A percentile compares a stretch with the other conserved stretches of the same genome.
phyloP scores from a whole-genome alignment of 53 echinoderm and acorn worm species.

The Stichopus horrens region DNA sequence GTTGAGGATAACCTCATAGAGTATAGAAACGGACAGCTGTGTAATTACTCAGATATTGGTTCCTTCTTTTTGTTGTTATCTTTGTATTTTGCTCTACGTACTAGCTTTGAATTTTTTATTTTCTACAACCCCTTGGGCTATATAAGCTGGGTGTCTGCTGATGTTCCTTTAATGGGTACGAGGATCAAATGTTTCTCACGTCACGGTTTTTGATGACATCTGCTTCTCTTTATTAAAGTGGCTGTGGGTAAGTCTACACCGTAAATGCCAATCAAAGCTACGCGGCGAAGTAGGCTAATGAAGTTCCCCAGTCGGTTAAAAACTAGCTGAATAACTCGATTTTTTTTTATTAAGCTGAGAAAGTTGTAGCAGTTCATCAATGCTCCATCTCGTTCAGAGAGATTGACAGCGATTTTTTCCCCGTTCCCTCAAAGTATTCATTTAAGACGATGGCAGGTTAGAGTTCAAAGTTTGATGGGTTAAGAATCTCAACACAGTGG shows the following conservation, averaged over 20 bases:
- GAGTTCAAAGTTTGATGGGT: no score
- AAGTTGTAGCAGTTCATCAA: no score
- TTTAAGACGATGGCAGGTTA: no score
- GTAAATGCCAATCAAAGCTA: neutral
- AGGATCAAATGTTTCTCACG: neutral
- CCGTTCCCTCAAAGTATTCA: no score
- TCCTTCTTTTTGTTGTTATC: neutral
- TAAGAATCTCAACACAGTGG: no score
- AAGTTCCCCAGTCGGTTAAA: neutral
- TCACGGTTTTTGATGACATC: neutral
- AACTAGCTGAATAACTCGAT: neutral
- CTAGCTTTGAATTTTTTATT: no score
- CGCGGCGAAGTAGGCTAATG: neutral
- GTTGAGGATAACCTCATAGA: neutral
- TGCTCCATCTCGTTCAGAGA: no score
- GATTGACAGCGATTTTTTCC: no score
- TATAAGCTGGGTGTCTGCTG: neutral
- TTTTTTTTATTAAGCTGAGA: no score
- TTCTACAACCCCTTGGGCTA: no score
- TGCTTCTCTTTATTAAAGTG: neutral
- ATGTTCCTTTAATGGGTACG: neutral
- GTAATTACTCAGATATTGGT: neutral
- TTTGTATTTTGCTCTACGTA: neutral
- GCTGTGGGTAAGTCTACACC: neutral
- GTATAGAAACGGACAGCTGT: neutral